These are phyloP conservation scores for Drepana falcataria DNA, from an alignment of 2,888 invertebrate species.

Conservation along the genomic window DNA sequence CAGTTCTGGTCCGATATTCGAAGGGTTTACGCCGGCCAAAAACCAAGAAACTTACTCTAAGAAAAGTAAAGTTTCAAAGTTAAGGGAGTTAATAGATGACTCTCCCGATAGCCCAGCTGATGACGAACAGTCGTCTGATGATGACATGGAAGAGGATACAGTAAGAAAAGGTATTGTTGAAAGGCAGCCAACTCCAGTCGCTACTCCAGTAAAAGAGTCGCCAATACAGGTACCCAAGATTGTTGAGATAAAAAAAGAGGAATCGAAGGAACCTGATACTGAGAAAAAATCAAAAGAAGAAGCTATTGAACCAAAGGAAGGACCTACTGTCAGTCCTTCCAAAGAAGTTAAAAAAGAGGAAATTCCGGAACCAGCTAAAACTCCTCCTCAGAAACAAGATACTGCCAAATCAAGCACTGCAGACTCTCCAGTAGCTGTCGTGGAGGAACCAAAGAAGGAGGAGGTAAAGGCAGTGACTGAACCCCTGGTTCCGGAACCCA, in stretches of 20 bases:
- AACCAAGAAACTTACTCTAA: constrained; percentile 77
- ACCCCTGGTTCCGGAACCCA: constrained; percentile 31
- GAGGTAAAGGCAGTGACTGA: constrained; percentile 20
- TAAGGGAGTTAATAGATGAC: constrained; percentile 68
- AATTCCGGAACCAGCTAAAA: constrained; percentile 48
- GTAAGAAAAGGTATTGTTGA: constrained; percentile 38
- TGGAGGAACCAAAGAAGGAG: constrained; percentile 14
- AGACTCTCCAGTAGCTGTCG: constrained; percentile 11
- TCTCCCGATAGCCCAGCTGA: constrained; percentile 72
- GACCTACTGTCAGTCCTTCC: constrained; percentile 9
- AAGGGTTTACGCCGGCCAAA: constrained; percentile 78
- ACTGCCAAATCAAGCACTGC: constrained; percentile 10
- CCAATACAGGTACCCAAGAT: constrained; percentile 22
- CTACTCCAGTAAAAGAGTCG: constrained; percentile 25
- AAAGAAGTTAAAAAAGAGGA: constrained; percentile 18
- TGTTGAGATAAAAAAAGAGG: constrained; percentile 34
- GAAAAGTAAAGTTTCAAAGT: constrained; percentile 67
- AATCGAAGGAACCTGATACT: constrained; percentile 32
- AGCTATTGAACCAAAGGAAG: constrained; percentile 27
- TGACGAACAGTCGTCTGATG: constrained; percentile 75
- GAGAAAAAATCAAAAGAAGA: constrained; percentile 31
- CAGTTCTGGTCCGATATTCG: constrained; percentile 71
- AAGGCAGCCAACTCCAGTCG: constrained; percentile 35
- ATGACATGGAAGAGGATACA: constrained; percentile 49
- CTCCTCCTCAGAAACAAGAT: constrained; percentile 32